A percentile compares a stretch with the other conserved stretches of the same genome.
These are phyloP conservation scores for Diorhabda elongata DNA, from an alignment of 1,140 invertebrate species.

Conservation along the genomic window DNA sequence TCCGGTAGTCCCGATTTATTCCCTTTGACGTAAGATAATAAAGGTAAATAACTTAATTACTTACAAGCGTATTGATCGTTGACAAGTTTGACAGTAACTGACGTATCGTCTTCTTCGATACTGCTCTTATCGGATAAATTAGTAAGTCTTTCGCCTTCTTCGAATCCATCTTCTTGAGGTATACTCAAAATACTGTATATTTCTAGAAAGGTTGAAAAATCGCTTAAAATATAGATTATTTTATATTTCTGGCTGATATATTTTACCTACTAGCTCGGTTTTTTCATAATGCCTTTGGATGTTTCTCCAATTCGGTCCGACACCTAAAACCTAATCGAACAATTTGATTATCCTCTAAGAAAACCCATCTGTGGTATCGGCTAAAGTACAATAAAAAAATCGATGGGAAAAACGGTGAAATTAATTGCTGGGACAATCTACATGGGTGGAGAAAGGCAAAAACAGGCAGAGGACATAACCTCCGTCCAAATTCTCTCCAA, in stretches of 20 bases:
- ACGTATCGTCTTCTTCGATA: background rate
- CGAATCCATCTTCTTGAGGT: background rate
- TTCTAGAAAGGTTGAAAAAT: background rate
- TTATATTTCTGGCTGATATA: background rate
- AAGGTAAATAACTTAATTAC: background rate
- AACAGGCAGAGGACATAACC: no score
- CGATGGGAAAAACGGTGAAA: no score
- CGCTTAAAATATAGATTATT: background rate
- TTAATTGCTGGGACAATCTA: no score
- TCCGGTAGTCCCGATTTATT: no score
- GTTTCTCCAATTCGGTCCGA: constrained; percentile 43
- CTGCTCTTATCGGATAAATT: background rate
- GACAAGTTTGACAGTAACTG: background rate
- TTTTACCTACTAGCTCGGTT: constrained; percentile 5
- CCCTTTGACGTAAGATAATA: background rate
- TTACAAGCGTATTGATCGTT: constrained; percentile 28
- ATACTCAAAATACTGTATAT: constrained; percentile 10
- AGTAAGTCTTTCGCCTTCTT: background rate
- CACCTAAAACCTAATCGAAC: constrained; percentile 30
- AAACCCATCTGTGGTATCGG: no score
- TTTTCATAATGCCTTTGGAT: constrained; percentile 23
- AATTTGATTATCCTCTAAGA: no score
- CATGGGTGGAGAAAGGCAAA: no score
- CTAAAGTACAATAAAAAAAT: no score
- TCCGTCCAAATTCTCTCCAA: no score